These are phyloP conservation scores for Tenebrio molitor DNA, from an alignment of 1,140 invertebrate species.

Conservation along the genomic window DNA sequence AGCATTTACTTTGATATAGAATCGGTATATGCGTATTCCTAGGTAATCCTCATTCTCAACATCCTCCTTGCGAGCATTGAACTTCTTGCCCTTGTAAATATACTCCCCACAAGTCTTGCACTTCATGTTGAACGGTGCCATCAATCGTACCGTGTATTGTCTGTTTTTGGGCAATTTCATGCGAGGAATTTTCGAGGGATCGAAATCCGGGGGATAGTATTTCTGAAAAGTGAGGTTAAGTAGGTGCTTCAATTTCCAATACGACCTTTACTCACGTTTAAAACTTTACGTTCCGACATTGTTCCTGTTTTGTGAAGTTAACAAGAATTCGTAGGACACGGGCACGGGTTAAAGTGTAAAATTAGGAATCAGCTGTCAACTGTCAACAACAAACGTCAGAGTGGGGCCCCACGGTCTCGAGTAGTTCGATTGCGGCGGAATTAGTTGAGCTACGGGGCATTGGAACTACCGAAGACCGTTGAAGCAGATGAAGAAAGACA, in stretches of 20 bases:
- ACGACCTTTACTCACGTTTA: slow-evolving; percentile 94
- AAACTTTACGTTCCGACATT: slow-evolving; percentile 94
- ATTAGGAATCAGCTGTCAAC: too few relatives aligned
- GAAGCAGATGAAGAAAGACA: too few relatives aligned
- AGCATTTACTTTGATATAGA: slow-evolving; percentile 89
- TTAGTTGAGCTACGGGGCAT: too few relatives aligned
- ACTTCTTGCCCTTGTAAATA: slow-evolving; percentile 99
- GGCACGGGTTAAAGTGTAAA: too few relatives aligned
- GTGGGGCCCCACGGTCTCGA: too few relatives aligned
- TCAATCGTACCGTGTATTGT: slow-evolving; percentile 97
- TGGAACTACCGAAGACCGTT: too few relatives aligned
- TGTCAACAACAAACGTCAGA: too few relatives aligned
- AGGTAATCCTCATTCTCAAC: slow-evolving; percentile 98
- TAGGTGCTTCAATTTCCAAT: too few relatives aligned
- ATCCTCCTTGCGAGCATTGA: slow-evolving; percentile 99
- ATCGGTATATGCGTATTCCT: slow-evolving; percentile 97
- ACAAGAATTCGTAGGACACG: too few relatives aligned
- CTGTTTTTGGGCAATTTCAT: slow-evolving; percentile 95
- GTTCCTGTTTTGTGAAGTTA: slow-evolving; percentile 56
- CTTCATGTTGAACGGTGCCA: slow-evolving; percentile 99
- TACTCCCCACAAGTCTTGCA: slow-evolving; percentile 99
- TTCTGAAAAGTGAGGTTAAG: slow-evolving; percentile 77
- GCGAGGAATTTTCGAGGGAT: slow-evolving; percentile 98
- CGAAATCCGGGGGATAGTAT: slow-evolving; percentile 99
- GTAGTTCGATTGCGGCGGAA: too few relatives aligned